Percentiles rank a stretch among this genome's conserved stretches.
phyloP scores from a whole-genome alignment of 2,888 invertebrate species.

The Drosophila melanosoma region DNA sequence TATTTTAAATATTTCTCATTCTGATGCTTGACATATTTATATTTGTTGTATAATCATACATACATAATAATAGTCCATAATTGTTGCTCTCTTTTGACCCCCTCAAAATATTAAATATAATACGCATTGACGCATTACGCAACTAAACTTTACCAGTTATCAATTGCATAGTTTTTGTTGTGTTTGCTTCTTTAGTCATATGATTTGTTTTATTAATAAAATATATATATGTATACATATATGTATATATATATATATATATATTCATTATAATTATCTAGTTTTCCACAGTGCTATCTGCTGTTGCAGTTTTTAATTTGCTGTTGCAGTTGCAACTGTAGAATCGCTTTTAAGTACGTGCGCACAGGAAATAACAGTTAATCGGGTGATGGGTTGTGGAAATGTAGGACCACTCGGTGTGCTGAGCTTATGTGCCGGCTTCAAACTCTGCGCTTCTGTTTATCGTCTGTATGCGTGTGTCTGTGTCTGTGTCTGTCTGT shows the following conservation, averaged over 20 bases:
- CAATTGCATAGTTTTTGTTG: constrained; percentile 32
- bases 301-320: constrained; percentile 35
- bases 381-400: constrained; percentile 44
- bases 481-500: constrained; percentile 21
- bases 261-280: constrained; percentile 66
- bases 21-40: constrained; percentile 41
- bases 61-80: constrained; percentile 57
- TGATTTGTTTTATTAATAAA: constrained; percentile 46
- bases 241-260: constrained; percentile 20
- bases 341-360: constrained; percentile 68
- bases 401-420: constrained; percentile 58
- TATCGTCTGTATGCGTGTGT: constrained; percentile 12
- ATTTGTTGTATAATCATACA: constrained; percentile 38
- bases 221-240: constrained; percentile 25
- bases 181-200: constrained; percentile 30
- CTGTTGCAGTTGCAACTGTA: constrained; percentile 40
- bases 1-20: constrained; percentile 19
- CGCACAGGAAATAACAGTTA: constrained; percentile 76
- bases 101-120: constrained; percentile 45
- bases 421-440: constrained; percentile 49
- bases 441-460: constrained; percentile 20
- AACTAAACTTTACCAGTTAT: constrained; percentile 40
- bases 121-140: constrained; percentile 25
- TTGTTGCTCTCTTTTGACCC: constrained; percentile 30
- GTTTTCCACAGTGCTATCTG: constrained; percentile 69